Evolutionary conservation across 2,797 vertebrate genomes (phyloP), one percentile per base, ranked within the genome.

Genomic region (Phataginus tetradactyla): DNA sequence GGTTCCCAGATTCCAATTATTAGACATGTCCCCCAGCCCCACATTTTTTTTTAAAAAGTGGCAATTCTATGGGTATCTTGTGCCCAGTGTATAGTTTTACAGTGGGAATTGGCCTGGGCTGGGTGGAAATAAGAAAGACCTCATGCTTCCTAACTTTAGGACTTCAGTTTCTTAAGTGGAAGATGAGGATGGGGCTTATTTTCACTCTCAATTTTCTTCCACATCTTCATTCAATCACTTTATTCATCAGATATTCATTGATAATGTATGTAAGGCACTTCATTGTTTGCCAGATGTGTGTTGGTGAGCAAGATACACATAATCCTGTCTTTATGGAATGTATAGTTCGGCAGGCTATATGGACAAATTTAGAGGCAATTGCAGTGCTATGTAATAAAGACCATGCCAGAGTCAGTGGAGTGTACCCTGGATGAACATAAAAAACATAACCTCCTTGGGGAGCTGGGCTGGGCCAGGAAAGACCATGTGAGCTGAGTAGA

Each of bases 201-300:
- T 96, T n/a, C 74, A 14, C 15, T 74, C 45, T 81, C 18, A 87
- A 53, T 61, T 51, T 57, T 53, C 61, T 78, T 69, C 51, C 3
- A 11, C 8, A 1, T 68, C 32, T 66, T 69, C 15, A 25, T 79
- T 63, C 63, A 29, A 29, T 45, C 14, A 61, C 53, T 93, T 81
- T 18, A 64, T 86, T 94, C 49, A 86, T 63, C 63, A 90, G 68
- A 23, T 86, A 64, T 66, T 87, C 84, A 68, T 32, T 45, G 23
- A 27, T 55, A 29, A 32, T n/a, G 4, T 15, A 57, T 37, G 10
- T 21, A 83, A 79, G 84, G 9, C 45, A 55, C 21, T 39, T 71
- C 42, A 29, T 15, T 78, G 49, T 23, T 78, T 86, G 42, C 42
- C 51, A 77, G 42, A 12, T n/a, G 14, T 1, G 18, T 20, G 32